A percentile compares a stretch with the other conserved stretches of the same genome.
phyloP scores from a whole-genome alignment of 1,140 invertebrate genomes.

The Hyposmocoma kahamanoa region DNA sequence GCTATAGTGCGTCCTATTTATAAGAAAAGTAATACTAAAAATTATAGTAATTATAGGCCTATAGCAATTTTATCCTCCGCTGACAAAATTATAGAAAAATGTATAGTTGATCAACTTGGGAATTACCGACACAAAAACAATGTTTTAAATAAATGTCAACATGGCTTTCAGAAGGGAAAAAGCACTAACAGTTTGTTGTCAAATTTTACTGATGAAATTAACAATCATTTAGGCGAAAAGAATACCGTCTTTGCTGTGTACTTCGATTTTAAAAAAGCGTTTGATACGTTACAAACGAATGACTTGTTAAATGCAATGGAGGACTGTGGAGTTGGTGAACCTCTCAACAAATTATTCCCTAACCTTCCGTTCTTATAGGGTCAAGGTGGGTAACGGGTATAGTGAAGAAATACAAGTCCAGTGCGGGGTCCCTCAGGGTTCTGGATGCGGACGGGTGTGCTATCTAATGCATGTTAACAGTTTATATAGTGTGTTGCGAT shows the following conservation, averaged over 20 bases:
- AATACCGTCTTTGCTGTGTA: not conserved
- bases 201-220: constrained; percentile 5
- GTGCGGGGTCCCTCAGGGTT: not conserved
- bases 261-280: constrained; percentile 3
- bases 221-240: not conserved
- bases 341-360: not conserved
- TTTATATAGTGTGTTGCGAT: not conserved
- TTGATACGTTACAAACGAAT: not conserved
- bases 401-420: not conserved
- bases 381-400: not conserved
- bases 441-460: constrained; percentile 1
- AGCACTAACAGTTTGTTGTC: constrained; percentile 4
- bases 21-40: constrained; percentile 5
- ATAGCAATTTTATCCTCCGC: constrained; percentile 4
- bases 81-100: constrained; percentile 7
- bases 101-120: not conserved
- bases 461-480: constrained; percentile 6
- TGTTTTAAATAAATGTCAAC: not conserved
- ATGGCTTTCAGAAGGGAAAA: constrained; percentile 4
- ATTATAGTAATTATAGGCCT: constrained; percentile 2
- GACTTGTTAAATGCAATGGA: not conserved
- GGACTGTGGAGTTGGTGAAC: not conserved
- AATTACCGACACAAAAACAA: not conserved
- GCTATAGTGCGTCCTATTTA: constrained; percentile 1
- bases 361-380: not conserved